Evolutionary conservation across 2,888 invertebrate species (phyloP).

Genomic region (Pyrocoelia pectoralis): DNA sequence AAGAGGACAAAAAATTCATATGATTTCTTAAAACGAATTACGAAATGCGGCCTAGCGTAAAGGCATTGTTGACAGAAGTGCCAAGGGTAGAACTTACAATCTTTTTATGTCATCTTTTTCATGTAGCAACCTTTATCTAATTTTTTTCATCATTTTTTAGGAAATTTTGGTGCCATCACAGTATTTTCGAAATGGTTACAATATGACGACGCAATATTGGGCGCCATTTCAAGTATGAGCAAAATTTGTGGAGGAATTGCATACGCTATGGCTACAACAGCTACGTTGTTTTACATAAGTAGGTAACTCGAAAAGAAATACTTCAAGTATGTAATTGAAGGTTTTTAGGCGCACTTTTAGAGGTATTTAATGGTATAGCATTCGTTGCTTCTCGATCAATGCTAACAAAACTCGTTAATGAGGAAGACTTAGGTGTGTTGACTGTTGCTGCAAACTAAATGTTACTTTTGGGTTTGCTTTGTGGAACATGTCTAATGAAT

Average conservation of each 20-base stretch:
- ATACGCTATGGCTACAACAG: slow-evolving; percentile 53
- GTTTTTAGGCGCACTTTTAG: slow-evolving; percentile 62
- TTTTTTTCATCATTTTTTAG: too few species aligned
- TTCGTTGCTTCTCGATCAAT: slow-evolving; percentile 66
- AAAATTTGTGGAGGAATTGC: slow-evolving; percentile 53
- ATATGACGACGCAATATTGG: slow-evolving; percentile 53
- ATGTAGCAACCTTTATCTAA: too few species aligned
- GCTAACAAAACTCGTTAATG: slow-evolving; percentile 65
- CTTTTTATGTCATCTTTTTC: too few species aligned
- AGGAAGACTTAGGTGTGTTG: slow-evolving; percentile 65
- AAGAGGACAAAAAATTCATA: too few species aligned
- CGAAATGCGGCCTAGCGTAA: too few species aligned
- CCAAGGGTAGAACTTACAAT: too few species aligned
- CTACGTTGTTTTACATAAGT: slow-evolving; percentile 43
- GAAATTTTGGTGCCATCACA: too few species aligned
- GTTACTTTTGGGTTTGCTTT: too few species aligned
- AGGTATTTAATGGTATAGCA: slow-evolving; percentile 59
- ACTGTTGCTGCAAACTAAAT: background rate
- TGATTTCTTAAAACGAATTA: too few species aligned
- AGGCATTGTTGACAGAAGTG: too few species aligned
- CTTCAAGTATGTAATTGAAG: background rate
- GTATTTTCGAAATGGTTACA: slow-evolving; percentile 51
- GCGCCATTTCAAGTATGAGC: slow-evolving; percentile 53
- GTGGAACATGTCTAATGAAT: background rate
- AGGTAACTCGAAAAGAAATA: too few species aligned